These are phyloP conservation scores for Pseudomyrmex dendroicus DNA, from an alignment of 1,140 invertebrate genomes.

Conservation along the genomic window DNA sequence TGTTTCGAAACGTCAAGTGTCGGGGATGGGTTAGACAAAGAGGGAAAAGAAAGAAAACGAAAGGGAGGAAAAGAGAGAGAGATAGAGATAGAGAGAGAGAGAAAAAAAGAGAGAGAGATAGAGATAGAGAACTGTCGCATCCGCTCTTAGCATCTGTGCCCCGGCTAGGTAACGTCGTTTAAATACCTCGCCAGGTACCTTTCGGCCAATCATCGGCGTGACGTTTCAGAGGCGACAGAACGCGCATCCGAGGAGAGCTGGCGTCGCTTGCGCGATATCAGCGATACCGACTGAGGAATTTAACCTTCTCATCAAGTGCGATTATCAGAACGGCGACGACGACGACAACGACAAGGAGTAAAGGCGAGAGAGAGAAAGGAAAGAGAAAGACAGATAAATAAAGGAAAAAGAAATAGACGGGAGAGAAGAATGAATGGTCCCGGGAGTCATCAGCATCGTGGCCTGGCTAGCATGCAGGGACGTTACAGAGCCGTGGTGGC, in stretches of 20 bases:
- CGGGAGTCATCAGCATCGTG: constrained; percentile 81
- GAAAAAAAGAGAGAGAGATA: constrained; percentile 27
- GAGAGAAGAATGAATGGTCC: constrained; percentile 79
- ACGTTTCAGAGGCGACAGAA: constrained; percentile 17
- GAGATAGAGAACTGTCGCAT: constrained; percentile 30
- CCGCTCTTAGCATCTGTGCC: constrained; percentile 9
- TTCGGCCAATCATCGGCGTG: constrained; percentile 17
- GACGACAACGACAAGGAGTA: constrained; percentile 26
- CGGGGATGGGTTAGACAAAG: neutral
- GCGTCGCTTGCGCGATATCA: neutral
- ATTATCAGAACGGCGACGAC: constrained; percentile 19
- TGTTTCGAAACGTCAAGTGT: constrained; percentile 46
- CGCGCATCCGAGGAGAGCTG: constrained; percentile 7
- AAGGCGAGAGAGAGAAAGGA: constrained; percentile 34
- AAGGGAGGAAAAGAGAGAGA: neutral
- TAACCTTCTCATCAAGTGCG: constrained; percentile 7
- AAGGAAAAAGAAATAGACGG: constrained; percentile 52
- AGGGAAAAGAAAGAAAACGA: constrained; percentile 35
- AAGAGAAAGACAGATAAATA: constrained; percentile 6
- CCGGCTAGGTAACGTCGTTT: constrained; percentile 59
- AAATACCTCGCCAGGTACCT: constrained; percentile 71
- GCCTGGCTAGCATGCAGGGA: constrained; percentile 78
- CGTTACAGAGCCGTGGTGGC: constrained; percentile 79
- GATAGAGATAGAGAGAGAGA: constrained; percentile 34
- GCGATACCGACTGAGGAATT: constrained; percentile 21